These are phyloP conservation scores for Saiga tatarica DNA, from an alignment of 2,113 vertebrate species.

Conservation along the genomic window DNA sequence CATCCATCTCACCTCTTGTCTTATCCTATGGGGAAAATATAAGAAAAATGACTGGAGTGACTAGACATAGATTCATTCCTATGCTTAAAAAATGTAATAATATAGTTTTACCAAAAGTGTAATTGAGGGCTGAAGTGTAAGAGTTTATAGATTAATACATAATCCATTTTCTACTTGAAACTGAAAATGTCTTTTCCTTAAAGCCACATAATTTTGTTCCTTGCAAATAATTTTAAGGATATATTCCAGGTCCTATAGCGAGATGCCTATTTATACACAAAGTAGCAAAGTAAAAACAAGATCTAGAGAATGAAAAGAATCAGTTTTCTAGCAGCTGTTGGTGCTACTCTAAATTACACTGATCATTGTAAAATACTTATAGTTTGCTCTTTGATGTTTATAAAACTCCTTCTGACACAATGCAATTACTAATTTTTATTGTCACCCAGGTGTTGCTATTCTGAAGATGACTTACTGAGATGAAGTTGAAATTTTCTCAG, in stretches of 20 bases:
- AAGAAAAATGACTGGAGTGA: slow-evolving; percentile 52
- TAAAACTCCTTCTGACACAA: neutral
- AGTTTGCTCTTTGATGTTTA: neutral
- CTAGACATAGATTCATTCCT: slow-evolving; percentile 38
- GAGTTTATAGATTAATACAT: slow-evolving; percentile 13
- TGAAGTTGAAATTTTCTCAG: neutral
- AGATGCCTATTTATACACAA: neutral
- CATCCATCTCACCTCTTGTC: slow-evolving; percentile 29
- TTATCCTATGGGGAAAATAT: slow-evolving; percentile 16
- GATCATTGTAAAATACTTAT: neutral
- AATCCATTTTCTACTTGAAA: slow-evolving; percentile 52
- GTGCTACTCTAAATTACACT: neutral
- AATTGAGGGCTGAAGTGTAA: neutral
- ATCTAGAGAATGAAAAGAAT: neutral
- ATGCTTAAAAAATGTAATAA: neutral
- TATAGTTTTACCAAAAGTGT: neutral
- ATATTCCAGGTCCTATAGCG: neutral
- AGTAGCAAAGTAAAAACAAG: neutral
- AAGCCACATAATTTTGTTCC: neutral
- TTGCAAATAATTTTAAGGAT: slow-evolving; percentile 20
- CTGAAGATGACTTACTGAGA: neutral
- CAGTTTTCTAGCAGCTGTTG: neutral
- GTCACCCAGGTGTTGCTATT: neutral
- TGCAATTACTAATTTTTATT: neutral
- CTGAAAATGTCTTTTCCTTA: neutral